Evolutionary conservation across 2,113 vertebrate genomes (phyloP).

Genomic region (Hypanus sabinus): DNA sequence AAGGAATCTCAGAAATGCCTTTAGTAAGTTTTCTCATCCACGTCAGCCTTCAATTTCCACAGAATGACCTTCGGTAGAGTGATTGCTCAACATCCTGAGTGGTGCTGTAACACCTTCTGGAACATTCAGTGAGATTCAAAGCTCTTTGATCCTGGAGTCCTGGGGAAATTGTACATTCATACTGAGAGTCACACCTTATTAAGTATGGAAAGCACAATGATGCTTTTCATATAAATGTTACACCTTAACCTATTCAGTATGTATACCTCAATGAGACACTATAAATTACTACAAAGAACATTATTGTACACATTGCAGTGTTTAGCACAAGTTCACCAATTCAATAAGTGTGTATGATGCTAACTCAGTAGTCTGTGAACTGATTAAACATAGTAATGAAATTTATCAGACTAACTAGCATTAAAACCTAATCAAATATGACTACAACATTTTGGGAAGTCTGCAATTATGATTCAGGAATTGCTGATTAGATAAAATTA

Average conservation of each 20-base stretch:
- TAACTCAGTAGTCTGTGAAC: not conserved
- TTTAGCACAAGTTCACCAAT: not conserved
- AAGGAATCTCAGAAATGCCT: not conserved
- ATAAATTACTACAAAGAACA: not conserved
- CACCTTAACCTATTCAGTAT: not conserved
- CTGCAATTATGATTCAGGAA: conserved; percentile 19
- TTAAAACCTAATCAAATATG: conserved; percentile 4
- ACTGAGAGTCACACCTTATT: not conserved
- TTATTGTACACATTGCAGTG: not conserved
- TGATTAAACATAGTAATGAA: not conserved
- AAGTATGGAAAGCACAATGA: not conserved
- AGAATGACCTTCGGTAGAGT: not conserved
- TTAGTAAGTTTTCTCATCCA: not conserved
- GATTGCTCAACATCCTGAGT: not conserved
- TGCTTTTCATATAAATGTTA: not conserved
- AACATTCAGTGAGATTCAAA: not conserved
- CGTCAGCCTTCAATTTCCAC: not conserved
- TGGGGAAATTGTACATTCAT: not conserved
- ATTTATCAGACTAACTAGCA: not conserved
- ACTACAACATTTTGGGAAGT: not conserved
- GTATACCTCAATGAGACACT: not conserved
- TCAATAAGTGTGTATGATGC: not conserved
- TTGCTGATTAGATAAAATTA: conserved; percentile 22
- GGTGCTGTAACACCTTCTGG: not conserved
- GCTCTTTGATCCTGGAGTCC: not conserved